phyloP scores from a whole-genome alignment of 1,140 invertebrate genomes.

The Nasonia giraulti region DNA sequence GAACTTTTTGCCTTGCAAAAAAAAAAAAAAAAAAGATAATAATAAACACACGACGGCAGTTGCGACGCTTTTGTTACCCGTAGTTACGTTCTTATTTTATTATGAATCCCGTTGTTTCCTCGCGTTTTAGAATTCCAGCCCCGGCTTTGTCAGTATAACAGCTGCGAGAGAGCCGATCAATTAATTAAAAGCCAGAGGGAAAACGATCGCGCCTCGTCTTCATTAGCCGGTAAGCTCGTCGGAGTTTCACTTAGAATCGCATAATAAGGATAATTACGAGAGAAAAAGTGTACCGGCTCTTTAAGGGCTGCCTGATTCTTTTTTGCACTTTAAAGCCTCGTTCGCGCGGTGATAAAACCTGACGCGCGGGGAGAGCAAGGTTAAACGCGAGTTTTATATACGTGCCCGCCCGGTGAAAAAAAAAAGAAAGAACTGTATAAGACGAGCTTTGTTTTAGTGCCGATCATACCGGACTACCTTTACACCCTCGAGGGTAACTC shows the following conservation, averaged over 20 bases:
- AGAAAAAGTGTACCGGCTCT: background rate
- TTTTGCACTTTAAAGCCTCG: background rate
- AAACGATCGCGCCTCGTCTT: too few relatives aligned
- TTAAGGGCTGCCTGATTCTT: background rate
- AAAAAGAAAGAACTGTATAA: background rate
- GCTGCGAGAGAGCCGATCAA: background rate
- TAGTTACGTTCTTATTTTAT: background rate
- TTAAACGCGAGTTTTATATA: too few relatives aligned
- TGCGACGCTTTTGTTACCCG: too few relatives aligned
- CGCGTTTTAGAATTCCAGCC: too few relatives aligned
- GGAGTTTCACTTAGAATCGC: background rate
- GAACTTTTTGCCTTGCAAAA: background rate
- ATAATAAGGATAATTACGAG: conserved; percentile 5
- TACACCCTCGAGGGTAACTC: conserved; percentile 76
- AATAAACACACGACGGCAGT: too few relatives aligned
- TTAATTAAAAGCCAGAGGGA: background rate
- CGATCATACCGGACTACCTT: conserved; percentile 89
- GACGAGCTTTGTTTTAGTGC: conserved; percentile 78
- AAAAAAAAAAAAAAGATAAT: background rate
- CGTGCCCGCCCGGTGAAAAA: too few relatives aligned
- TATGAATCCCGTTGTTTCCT: background rate
- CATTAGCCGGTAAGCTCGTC: too few relatives aligned
- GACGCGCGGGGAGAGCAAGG: background rate
- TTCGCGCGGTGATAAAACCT: background rate
- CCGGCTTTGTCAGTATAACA: too few relatives aligned